Evolutionary conservation across 92 coral and sea anemone genomes (phyloP), one percentile per base, ranked within the genome.

Genomic region (Chrysogorgia sp.): DNA sequence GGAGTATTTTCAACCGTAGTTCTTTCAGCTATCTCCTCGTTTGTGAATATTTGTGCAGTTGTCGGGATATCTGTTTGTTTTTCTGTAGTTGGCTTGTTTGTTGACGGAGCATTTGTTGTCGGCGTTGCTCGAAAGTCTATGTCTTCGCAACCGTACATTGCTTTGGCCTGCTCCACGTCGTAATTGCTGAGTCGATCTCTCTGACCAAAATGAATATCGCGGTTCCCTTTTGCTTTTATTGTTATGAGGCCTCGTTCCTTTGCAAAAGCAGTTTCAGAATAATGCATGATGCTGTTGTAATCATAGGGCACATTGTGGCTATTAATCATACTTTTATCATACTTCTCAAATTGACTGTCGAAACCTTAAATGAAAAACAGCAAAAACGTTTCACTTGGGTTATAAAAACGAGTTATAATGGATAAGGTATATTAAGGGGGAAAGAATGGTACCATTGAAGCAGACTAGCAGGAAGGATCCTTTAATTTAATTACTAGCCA

Each of bases 121-220:
- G 65, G 65, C 6, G 79, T 72, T 55, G 79, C 79, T 20, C 15
- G 22, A 32, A 72, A 55, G 48, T 72, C 79, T 29, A 65, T 72
- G 3, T 31, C 65, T 9, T 53, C 10, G 28, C 79, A 72, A 34
- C 34, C 34, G 31, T 72, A 72, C 79, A 72, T 72, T 48, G 79
- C 79, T 72, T 65, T 72, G 17, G 79, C 79, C 35, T 72, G 79
- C 34, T 40, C 20, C 5, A 72, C 21, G n/a, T 72, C 79, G 58
- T 58, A 3, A 9, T 53, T 15, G 23, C 79, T 72, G n/a, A 72
- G 65, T 10, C 58, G 65, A 6, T 53, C 49, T 10, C 79, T 34
- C 30, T 72, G 79, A 15, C 79, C 79, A 56, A 53, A 72, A 17
- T 72, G 34, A 10, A 72, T 52, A 33, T 72, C 79, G 14, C 65